phyloP scores from a whole-genome alignment of 2,888 invertebrate genomes.

The Synergus umbraculus region DNA sequence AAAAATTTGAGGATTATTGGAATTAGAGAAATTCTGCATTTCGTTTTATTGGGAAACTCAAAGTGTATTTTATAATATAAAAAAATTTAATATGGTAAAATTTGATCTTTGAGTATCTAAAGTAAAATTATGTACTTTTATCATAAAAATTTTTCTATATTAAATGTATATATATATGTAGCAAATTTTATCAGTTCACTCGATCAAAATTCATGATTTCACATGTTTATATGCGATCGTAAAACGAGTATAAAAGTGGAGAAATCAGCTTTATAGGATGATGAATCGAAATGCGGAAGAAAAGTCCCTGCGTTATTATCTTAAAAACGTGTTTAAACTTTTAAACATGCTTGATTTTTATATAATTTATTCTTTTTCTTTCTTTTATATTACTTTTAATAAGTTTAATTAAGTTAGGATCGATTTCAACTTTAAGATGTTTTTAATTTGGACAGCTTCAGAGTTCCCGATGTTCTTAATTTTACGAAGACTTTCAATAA shows the following conservation, averaged over 20 bases:
- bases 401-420: background rate
- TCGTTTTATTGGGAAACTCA: too few species aligned
- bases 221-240: slow-evolving; percentile 27
- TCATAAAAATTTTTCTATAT: background rate
- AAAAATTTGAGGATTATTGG: background rate
- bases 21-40: too few species aligned
- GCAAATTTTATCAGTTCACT: slow-evolving; percentile 37
- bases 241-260: slow-evolving; percentile 35
- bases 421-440: background rate
- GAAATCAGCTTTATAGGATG: slow-evolving; percentile 28
- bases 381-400: background rate
- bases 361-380: too few species aligned
- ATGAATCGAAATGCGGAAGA: slow-evolving; percentile 25
- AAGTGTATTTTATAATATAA: too few species aligned
- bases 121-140: background rate
- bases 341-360: background rate
- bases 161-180: background rate
- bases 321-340: background rate
- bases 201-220: slow-evolving; percentile 41
- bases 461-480: background rate
- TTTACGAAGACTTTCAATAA: background rate
- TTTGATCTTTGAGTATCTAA: too few species aligned
- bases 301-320: background rate
- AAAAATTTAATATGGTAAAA: too few species aligned
- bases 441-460: background rate